Base-by-base conservation (phyloP, 2,113 vertebrate genomes). In the Xenopus tropicalis region DNA sequence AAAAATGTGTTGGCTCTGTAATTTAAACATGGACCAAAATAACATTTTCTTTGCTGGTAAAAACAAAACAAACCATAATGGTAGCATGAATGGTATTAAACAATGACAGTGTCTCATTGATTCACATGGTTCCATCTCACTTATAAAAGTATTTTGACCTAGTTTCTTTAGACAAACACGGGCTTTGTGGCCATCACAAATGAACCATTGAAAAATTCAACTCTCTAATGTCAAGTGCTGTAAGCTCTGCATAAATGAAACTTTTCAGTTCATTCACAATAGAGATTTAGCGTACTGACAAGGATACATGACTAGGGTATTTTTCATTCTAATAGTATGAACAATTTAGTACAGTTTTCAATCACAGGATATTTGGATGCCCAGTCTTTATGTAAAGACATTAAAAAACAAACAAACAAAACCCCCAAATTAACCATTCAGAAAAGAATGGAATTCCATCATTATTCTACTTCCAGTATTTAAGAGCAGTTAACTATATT, bases 1-100 rank as follows among this genome's bases (percentile, higher is more conserved):
- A 79, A 81, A 84, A 82, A 82, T 77, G 16, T 66, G 58, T 78
- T 77, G 24, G 7, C 77, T 82, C 73, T 84, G 85, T 75, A 77
- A 73, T 74, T 83, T 46, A 78, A 79, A 72, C n/a, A 85, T 37
- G 29, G 29, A 37, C 29, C 46, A 48, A 48, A 17, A 48, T 17
- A 6, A 48, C n/a, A n/a, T n/a, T 48, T 48, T 17, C 12, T 48
- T 48, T 48, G 46, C 46, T 48, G 3, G 12, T 48, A 17, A 48
- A 67, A 23, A 63, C n/a, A 77, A 78, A 77, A 79, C 80, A 80
- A 62, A 78, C 80, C 78, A 69, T 24, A 82, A 3, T n/a, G 59
- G 11, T 59, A n/a, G 56, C 42, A 75, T 69, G 61, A 69, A 69
- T 56, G 61, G 58, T 54, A 75, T n/a, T 17, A 75, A 69, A 54